These are phyloP conservation scores for Cisticola juncidis DNA, from an alignment of 2,113 vertebrate genomes.

Conservation along the genomic window DNA sequence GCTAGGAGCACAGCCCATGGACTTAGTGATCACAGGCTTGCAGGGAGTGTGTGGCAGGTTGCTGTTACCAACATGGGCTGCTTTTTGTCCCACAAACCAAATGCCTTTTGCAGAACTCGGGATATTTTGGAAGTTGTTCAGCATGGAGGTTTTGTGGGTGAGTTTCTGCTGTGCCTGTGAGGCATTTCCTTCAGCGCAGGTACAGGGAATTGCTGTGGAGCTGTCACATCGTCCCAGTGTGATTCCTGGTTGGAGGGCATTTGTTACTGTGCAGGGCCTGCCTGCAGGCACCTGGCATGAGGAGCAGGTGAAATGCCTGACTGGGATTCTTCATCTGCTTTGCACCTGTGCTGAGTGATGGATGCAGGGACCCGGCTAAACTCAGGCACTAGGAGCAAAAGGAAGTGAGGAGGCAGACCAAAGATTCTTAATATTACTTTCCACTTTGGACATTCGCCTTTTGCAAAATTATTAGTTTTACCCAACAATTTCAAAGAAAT, in stretches of 20 bases:
- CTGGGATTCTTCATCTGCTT: not conserved
- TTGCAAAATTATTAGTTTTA: not conserved
- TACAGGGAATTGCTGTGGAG: not conserved
- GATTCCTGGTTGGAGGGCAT: not conserved
- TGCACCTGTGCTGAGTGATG: not conserved
- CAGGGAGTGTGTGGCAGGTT: accelerated
- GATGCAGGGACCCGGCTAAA: accelerated
- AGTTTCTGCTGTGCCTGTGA: not conserved
- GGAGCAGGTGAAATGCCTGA: not conserved
- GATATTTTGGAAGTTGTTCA: not conserved
- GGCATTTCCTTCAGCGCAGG: not conserved
- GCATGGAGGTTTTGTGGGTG: not conserved
- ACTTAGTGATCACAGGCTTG: not conserved
- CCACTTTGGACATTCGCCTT: not conserved
- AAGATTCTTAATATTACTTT: not conserved
- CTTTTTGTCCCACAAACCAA: not conserved
- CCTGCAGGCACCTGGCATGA: not conserved
- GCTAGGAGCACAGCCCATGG: accelerated
- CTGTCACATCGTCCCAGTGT: accelerated
- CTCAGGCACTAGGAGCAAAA: not conserved
- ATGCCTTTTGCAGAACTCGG: not conserved
- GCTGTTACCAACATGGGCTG: not conserved
- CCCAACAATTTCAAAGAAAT: not conserved
- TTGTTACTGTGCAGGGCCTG: not conserved
- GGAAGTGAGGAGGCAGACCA: not conserved